Base-by-base conservation (phyloP, 2,888 invertebrate genomes). In the Flexamia atlantica region DNA sequence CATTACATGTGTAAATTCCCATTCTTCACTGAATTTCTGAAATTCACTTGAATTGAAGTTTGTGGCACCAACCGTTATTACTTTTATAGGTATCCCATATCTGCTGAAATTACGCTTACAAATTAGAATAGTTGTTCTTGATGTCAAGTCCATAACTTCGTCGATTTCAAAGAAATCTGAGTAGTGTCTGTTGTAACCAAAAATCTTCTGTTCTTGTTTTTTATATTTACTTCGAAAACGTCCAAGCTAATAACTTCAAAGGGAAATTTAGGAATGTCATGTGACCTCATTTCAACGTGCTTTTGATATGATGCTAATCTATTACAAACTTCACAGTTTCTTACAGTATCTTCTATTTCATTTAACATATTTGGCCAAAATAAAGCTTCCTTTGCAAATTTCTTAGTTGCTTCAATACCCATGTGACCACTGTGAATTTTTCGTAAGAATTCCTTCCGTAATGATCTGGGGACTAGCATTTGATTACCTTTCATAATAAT, bases 1-100 rank as follows among this genome's bases (percentile, higher is more conserved):
- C 40, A 83, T 70, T 12, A 50, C 32, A 80, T 85, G 85, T 14
- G 30, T 28, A 36, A 85, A 85, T 0, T 83, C 85, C 83, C 85
- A 85, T 30, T 76, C 68, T 20, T n/a, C n/a, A n/a, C n/a, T n/a
- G n/a, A n/a, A n/a, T n/a, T 2, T 12, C n/a, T n/a, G n/a, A 30
- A 83, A 84, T 0, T 76, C 20, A n/a, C 53, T 32, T 20, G 64
- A 60, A 28, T 36, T 46, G 50, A 80, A 84, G 14, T 80, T 60
- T 23, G 83, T 30, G 12, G 68, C 84, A n/a, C n/a, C n/a, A n/a
- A n/a, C n/a, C n/a, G n/a, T n/a, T n/a, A n/a, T n/a, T n/a, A n/a
- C n/a, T n/a, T 23, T 57, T 0, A 25, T 5, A 1, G 85, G 83
- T 20, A 85, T 50, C 5, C 85, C 85, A 36, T 83, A 82, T 23